Conservation (phyloP, 2,113 vertebrate species). For the Vulpes vulpes region DNA sequence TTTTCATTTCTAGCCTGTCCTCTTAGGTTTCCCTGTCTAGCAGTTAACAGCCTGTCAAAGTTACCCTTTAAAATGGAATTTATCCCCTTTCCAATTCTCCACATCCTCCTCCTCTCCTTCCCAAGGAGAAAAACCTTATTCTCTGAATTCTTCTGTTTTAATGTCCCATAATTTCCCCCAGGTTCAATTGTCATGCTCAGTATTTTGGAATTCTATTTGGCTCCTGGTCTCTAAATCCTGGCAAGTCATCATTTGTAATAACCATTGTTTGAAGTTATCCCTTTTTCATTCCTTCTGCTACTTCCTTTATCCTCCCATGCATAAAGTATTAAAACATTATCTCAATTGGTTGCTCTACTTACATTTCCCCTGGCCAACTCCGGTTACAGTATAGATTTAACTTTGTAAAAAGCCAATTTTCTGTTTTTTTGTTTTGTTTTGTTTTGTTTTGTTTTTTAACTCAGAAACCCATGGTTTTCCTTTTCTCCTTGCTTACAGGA, state of each 20-base stretch:
- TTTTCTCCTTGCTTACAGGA: conserved; percentile 41
- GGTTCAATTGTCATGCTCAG: not conserved
- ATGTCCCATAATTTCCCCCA: not conserved
- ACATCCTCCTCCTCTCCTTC: not conserved
- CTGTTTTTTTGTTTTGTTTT: too few relatives aligned
- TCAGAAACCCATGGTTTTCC: not conserved
- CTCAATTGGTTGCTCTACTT: conserved; percentile 38
- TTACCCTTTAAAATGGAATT: not conserved
- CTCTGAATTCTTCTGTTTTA: conserved; percentile 52
- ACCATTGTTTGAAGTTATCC: conserved; percentile 49
- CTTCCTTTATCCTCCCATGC: conserved; percentile 42
- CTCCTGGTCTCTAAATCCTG: not conserved
- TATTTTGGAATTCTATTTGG: conserved; percentile 60
- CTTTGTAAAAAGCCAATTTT: conserved; percentile 51
- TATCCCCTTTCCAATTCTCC: not conserved
- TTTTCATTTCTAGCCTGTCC: conserved; percentile 1
- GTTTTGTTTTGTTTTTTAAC: not conserved
- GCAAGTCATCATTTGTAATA: conserved; percentile 50
- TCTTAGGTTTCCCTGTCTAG: not conserved
- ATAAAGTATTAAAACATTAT: conserved; percentile 57
- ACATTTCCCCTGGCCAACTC: not conserved
- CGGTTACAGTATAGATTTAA: conserved; percentile 15
- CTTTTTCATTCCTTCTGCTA: conserved; percentile 28
- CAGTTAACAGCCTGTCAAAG: conserved; percentile 31
- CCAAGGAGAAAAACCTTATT: not conserved